Evolutionary conservation across 2,113 vertebrate species (phyloP).

Genomic region (Protobothrops mucrosquamatus): DNA sequence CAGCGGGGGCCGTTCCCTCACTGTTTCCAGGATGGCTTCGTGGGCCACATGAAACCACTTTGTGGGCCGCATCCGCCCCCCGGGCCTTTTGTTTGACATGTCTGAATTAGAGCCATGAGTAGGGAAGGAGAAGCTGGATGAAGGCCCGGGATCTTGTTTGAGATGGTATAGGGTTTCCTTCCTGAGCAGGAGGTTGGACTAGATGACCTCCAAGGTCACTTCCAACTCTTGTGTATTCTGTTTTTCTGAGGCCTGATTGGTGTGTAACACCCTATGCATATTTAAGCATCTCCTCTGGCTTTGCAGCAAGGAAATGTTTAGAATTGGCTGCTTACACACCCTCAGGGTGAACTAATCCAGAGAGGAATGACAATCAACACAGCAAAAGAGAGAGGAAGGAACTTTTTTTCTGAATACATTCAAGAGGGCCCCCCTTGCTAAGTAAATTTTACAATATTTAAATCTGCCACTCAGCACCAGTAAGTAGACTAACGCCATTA

Average conservation of each 20-base stretch:
- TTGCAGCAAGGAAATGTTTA: constrained; percentile 54
- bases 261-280: not conserved
- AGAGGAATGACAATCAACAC: constrained; percentile 48
- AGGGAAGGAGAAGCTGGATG: too few relatives aligned
- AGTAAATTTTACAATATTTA: constrained; percentile 69
- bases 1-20: too few relatives aligned
- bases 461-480: constrained; percentile 68
- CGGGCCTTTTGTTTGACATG: too few relatives aligned
- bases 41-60: too few relatives aligned
- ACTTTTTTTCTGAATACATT: constrained; percentile 49
- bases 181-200: not conserved
- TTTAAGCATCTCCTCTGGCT: constrained; percentile 22
- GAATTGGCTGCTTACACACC: constrained; percentile 39
- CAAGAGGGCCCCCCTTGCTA: constrained; percentile 51
- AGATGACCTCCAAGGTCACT: not conserved
- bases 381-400: constrained; percentile 39
- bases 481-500: constrained; percentile 71
- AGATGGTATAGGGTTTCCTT: not conserved
- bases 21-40: too few relatives aligned
- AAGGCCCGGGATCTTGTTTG: not conserved
- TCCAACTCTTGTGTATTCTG: not conserved
- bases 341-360: constrained; percentile 42
- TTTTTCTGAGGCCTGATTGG: not conserved
- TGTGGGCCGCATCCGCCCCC: too few relatives aligned
- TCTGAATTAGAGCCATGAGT: too few relatives aligned